Evolutionary conservation across 2,113 vertebrate genomes (phyloP).

Genomic region (Leucosticte australis): DNA sequence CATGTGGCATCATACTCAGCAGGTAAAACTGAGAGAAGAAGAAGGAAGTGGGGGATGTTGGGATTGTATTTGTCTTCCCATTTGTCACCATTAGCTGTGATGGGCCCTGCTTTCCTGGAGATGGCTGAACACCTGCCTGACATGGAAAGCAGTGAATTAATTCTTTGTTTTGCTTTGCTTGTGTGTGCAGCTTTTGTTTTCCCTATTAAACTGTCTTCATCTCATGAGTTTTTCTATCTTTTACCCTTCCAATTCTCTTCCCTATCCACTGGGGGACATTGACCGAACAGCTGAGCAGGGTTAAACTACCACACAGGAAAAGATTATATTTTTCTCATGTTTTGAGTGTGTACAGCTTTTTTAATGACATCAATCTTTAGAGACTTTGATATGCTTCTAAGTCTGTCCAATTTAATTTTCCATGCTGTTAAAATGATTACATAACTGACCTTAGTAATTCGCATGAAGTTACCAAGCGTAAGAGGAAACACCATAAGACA

Average conservation of each 20-base stretch:
- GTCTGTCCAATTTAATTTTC: slow-evolving; percentile 24
- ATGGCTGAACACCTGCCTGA: neutral
- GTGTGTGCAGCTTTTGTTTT: fast-evolving
- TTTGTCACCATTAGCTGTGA: fast-evolving
- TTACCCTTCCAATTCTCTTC: neutral
- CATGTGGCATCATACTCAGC: neutral
- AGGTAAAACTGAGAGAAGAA: neutral
- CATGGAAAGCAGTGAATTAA: neutral
- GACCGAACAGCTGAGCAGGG: fast-evolving
- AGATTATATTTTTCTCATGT: neutral
- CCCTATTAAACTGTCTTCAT: neutral
- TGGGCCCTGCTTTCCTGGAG: neutral
- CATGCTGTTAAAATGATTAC: neutral
- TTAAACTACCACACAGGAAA: neutral
- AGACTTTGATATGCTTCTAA: neutral
- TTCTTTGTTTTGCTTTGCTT: neutral
- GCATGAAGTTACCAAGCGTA: neutral
- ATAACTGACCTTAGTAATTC: slow-evolving; percentile 10
- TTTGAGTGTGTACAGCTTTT: neutral
- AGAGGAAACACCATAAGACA: neutral
- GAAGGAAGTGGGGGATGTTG: fast-evolving
- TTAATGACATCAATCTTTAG: neutral
- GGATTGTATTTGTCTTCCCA: fast-evolving
- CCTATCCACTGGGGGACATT: neutral
- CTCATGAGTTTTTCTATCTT: neutral